These are phyloP conservation scores for Cantharis flavilabris DNA, from an alignment of 2,888 invertebrate species.

Conservation along the genomic window DNA sequence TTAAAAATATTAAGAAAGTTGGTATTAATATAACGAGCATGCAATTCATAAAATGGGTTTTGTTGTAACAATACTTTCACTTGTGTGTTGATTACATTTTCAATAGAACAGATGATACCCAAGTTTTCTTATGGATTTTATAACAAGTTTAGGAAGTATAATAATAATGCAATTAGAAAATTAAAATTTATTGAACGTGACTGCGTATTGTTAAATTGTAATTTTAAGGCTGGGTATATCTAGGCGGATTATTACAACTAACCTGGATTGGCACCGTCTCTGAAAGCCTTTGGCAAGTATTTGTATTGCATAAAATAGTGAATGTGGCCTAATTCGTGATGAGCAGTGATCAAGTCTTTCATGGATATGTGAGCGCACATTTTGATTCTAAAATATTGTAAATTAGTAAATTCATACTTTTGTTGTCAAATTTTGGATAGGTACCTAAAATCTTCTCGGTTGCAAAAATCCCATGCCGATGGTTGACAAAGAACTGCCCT, in stretches of 20 bases:
- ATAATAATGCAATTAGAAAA: background rate
- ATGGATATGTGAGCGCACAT: constrained; percentile 86
- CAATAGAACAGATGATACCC: constrained; percentile 21
- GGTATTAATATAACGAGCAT: background rate
- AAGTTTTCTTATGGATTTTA: constrained; percentile 20
- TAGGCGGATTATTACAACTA: constrained; percentile 28
- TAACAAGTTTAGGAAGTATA: background rate
- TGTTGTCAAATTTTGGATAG: background rate
- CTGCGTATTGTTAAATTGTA: background rate
- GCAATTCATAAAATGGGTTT: constrained; percentile 3
- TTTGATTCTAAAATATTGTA: constrained; percentile 70
- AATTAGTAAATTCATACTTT: background rate
- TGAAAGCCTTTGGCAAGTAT: constrained; percentile 81
- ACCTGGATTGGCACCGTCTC: constrained; percentile 94
- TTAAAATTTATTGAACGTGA: background rate
- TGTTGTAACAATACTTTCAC: constrained; percentile 17
- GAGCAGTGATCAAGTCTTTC: constrained; percentile 84
- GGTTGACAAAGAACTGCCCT: constrained; percentile 84
- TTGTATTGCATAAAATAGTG: constrained; percentile 87
- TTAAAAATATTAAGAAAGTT: constrained; percentile 16
- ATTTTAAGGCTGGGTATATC: background rate
- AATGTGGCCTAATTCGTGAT: constrained; percentile 92
- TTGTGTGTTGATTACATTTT: constrained; percentile 16
- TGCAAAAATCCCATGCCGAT: constrained; percentile 94
- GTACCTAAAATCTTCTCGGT: constrained; percentile 83